phyloP scores from a whole-genome alignment of 2,888 invertebrate genomes.

The Coronaproctus castanopsis region DNA sequence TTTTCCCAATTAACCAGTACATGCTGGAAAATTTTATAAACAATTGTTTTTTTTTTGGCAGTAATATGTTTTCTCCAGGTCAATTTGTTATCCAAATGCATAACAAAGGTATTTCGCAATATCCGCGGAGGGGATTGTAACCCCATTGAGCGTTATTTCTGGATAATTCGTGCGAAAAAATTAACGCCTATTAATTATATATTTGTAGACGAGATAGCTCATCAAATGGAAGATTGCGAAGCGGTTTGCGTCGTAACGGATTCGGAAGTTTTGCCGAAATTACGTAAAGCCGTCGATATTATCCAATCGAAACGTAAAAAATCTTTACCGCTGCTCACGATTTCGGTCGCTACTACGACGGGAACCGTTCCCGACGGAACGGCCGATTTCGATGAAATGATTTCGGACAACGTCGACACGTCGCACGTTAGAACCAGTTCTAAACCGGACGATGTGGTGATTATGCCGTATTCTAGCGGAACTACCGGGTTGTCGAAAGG shows the following conservation, averaged over 20 bases:
- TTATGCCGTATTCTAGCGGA: slow-evolving; percentile 66
- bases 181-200: too few relatives aligned
- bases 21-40: too few relatives aligned
- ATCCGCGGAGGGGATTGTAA: too few relatives aligned
- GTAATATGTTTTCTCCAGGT: too few relatives aligned
- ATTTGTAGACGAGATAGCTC: slow-evolving; percentile 21
- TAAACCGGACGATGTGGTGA: slow-evolving; percentile 36
- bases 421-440: slow-evolving; percentile 29
- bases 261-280: slow-evolving; percentile 18
- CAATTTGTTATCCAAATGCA: too few relatives aligned
- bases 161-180: too few relatives aligned
- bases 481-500: slow-evolving; percentile 69
- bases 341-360: slow-evolving; percentile 3
- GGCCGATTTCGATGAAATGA: slow-evolving; percentile 25
- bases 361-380: neutral
- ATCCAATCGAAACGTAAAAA: neutral
- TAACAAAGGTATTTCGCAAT: too few relatives aligned
- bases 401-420: slow-evolving; percentile 32
- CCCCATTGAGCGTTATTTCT: too few relatives aligned
- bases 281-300: slow-evolving; percentile 15
- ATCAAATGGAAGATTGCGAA: slow-evolving; percentile 20
- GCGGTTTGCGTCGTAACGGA: slow-evolving; percentile 19
- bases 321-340: neutral
- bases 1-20: too few relatives aligned
- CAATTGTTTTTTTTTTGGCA: too few relatives aligned